Conservation (phyloP, 37 sponge, comb jelly and placozoan species). For the Cliona cf. orientalis region DNA sequence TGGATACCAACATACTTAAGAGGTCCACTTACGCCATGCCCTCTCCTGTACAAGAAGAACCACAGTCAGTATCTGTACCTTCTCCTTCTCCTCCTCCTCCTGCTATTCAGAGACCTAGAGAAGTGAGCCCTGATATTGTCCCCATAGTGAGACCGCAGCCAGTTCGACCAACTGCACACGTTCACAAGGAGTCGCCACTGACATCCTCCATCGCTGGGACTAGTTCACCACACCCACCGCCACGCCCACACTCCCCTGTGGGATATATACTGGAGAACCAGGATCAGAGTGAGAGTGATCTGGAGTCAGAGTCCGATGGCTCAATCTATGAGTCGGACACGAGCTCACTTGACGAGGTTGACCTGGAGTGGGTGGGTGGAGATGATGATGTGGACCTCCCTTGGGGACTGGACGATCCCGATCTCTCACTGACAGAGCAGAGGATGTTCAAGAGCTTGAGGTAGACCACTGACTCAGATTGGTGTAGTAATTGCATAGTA, state of each 20-base stretch:
- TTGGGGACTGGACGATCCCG: neutral
- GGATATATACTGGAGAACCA: conserved; percentile 16
- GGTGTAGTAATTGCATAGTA: no score
- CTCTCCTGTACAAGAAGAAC: neutral
- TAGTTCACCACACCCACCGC: conserved; percentile 18
- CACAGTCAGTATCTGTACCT: neutral
- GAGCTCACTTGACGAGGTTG: neutral
- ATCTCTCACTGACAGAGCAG: neutral
- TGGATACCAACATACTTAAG: neutral
- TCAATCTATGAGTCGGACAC: neutral
- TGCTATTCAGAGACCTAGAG: neutral
- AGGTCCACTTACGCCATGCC: neutral
- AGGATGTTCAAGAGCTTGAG: no score
- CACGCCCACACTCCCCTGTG: conserved; percentile 51
- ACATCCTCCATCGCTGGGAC: neutral
- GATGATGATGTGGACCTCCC: conserved; percentile 37
- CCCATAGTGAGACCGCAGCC: conserved; percentile 7
- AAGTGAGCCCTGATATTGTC: conserved; percentile 22
- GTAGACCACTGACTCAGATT: no score
- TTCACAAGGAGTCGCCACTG: no score
- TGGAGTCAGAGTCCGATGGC: neutral
- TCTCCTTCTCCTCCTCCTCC: neutral
- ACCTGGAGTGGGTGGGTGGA: conserved; percentile 11
- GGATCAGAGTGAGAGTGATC: neutral
- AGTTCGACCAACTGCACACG: neutral